These are phyloP conservation scores for Camponotus vicinus DNA, from an alignment of 1,140 invertebrate genomes.

Conservation along the genomic window DNA sequence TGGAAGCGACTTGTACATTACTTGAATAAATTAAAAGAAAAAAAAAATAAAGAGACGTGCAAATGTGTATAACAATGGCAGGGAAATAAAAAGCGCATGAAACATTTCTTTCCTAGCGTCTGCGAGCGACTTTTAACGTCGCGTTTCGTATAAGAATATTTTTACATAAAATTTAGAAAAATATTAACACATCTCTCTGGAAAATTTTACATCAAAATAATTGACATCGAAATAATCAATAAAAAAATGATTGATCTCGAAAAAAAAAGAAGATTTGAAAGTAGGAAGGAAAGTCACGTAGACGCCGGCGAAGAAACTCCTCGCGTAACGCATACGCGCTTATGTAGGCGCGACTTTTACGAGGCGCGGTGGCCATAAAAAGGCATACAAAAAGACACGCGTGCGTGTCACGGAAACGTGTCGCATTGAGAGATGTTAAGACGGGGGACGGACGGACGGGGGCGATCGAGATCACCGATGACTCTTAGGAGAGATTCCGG, in stretches of 20 bases:
- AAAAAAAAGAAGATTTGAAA: constrained; percentile 10
- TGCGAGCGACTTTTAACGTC: neutral
- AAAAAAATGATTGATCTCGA: neutral
- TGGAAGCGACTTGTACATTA: neutral
- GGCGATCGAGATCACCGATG: constrained; percentile 26
- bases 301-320: neutral
- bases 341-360: constrained; percentile 26
- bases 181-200: neutral
- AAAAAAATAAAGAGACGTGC: too few species aligned
- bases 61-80: too few species aligned
- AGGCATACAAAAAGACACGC: constrained; percentile 43
- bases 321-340: constrained; percentile 22
- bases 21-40: too few species aligned
- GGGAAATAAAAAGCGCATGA: too few species aligned
- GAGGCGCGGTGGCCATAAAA: constrained; percentile 43
- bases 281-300: constrained; percentile 23
- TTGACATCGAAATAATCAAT: neutral
- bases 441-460: neutral
- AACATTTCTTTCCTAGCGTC: too few species aligned
- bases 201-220: neutral
- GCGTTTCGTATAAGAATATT: too few species aligned
- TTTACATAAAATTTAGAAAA: neutral
- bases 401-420: constrained; percentile 16
- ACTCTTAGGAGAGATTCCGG: neutral
- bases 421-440: constrained; percentile 20